These are phyloP conservation scores for Tauraco erythrolophus DNA, from an alignment of 2,113 vertebrate genomes.

Conservation along the genomic window DNA sequence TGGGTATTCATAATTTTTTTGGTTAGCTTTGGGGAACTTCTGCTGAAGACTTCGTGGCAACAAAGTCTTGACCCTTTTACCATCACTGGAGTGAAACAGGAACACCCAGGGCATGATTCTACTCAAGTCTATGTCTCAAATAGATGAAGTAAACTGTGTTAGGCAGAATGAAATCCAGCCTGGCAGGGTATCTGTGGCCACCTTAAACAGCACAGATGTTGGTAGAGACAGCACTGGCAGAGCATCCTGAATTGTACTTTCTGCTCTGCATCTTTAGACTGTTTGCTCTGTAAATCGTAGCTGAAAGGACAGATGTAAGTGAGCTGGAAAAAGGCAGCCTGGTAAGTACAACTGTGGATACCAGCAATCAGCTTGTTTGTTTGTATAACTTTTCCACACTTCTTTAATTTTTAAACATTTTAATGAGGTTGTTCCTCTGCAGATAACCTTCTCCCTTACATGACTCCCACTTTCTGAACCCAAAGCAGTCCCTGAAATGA, in stretches of 20 bases:
- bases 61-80: accelerated
- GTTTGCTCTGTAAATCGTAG: not conserved
- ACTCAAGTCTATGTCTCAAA: not conserved
- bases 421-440: not conserved
- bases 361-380: not conserved
- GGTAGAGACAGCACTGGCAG: not conserved
- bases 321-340: not conserved
- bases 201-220: not conserved
- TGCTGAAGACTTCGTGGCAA: not conserved
- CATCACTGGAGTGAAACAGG: not conserved
- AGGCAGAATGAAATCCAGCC: not conserved
- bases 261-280: not conserved
- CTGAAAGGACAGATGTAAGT: not conserved
- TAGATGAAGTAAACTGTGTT: not conserved
- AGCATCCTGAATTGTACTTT: not conserved
- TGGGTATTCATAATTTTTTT: not conserved
- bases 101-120: not conserved
- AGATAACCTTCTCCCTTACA: not conserved
- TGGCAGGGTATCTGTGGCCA: not conserved
- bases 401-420: not conserved
- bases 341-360: not conserved
- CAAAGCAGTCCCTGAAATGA: not conserved
- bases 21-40: not conserved
- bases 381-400: not conserved
- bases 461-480: not conserved